Base-by-base conservation (phyloP, 37 sponge, comb jelly and placozoan species). In the Corticium candelabrum region DNA sequence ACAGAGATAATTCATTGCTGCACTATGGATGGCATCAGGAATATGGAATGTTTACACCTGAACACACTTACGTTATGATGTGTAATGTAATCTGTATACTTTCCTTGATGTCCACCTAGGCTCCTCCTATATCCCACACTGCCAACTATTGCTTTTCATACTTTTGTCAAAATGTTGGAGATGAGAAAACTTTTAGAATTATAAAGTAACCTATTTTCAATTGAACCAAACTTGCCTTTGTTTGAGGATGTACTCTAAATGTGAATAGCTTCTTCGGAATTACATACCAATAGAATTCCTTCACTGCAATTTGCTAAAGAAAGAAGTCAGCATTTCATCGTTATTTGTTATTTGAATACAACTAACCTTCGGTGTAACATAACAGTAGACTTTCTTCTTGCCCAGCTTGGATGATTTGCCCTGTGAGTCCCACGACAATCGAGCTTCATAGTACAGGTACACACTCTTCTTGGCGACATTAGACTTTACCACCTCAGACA, bases 231-330 rank as follows among this genome's bases (percentile, higher is more conserved):
- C 87, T 37, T 75, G 86, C 93, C 40, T 41, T 86, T 0, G 93
- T 92, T 2, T 80, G 76, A 1, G 93, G 93, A 57, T 82, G 83
- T 37, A 92, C 83, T 75, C 88, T 79, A 68, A 85, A 89, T 0
- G 87, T 81, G 82, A 56, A 89, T 4, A 83, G 2, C 43, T 83
- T 82, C 7, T 84, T 85, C 32, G 92, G 92, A 39, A 92, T 79
- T 34, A 89, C 15, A 41, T 82, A 82, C 69, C 86, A 40, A 68
- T 80, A 85, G 77, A 82, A 92, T 70, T 92, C 93, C 38, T 74
- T 83, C 31, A 92, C 81, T 79, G 84, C 83, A 34, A 92, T 74
- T 88, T 92, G 93, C 91, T 90, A 68, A 0, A 41, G 77, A 4
- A 62, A 68, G 35, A 69, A 21, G 62, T 50, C 62, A 27, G 21